phyloP scores from a whole-genome alignment of 2,888 invertebrate species.

The Hypomecis punctinalis region DNA sequence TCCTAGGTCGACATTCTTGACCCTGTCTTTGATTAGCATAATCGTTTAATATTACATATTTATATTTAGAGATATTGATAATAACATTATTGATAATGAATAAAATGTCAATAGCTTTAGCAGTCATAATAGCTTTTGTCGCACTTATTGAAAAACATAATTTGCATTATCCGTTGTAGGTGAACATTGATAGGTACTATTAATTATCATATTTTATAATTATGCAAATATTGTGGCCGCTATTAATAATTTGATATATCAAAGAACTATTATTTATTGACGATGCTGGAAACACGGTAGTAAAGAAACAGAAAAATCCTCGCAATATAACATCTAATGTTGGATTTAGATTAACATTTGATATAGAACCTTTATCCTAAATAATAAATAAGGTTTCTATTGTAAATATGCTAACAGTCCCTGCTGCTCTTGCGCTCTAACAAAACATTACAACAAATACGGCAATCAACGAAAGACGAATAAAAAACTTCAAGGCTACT shows the following conservation, averaged over 20 bases:
- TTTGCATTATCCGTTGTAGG: background rate
- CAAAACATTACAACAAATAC: background rate
- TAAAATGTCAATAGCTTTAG: background rate
- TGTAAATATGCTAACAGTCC: too few species aligned
- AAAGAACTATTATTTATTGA: too few species aligned
- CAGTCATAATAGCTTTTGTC: background rate
- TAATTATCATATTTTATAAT: too few species aligned
- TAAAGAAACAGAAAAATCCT: too few species aligned
- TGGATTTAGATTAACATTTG: too few species aligned
- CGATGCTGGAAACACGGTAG: too few species aligned
- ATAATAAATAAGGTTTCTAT: too few species aligned
- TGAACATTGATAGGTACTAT: background rate
- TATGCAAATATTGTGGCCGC: too few species aligned
- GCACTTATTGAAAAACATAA: background rate
- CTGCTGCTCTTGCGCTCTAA: too few species aligned
- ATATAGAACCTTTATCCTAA: too few species aligned
- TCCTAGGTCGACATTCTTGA: conserved; percentile 31
- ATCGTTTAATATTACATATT: conserved; percentile 10
- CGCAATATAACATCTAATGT: too few species aligned
- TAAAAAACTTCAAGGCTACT: conserved; percentile 8
- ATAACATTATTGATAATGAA: background rate
- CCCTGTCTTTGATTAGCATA: conserved; percentile 26
- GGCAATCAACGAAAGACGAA: background rate
- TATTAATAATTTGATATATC: too few species aligned
- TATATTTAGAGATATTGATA: conserved; percentile 1